These are phyloP conservation scores for Eucriotettix oculatus DNA, from an alignment of 2,888 invertebrate species.

Conservation along the genomic window DNA sequence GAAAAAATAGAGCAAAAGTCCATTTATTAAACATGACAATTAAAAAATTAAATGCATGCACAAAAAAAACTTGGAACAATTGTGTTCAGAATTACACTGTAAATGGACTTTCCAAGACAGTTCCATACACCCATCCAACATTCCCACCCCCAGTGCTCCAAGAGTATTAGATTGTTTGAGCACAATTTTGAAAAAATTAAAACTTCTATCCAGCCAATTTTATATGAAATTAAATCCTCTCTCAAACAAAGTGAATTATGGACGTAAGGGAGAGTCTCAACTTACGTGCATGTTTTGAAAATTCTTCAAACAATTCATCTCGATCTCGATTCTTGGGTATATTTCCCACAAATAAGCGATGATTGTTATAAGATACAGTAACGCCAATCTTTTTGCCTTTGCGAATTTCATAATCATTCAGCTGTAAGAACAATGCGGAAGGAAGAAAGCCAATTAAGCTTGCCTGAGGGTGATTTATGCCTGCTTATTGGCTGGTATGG, in stretches of 20 bases:
- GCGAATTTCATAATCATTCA: constrained; percentile 99
- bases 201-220: constrained; percentile 1
- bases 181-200: not conserved
- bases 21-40: not conserved
- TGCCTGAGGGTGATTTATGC: constrained; percentile 21
- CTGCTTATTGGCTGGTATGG: constrained; percentile 8
- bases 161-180: not conserved
- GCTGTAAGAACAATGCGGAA: constrained; percentile 76
- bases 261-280: constrained; percentile 36
- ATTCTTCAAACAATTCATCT: constrained; percentile 98
- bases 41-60: no score
- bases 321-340: constrained; percentile 99
- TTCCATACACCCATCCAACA: constrained; percentile 8
- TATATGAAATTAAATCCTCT: not conserved
- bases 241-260: constrained; percentile 7
- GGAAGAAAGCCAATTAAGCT: constrained; percentile 47
- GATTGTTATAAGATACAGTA: constrained; percentile 99
- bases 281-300: constrained; percentile 99
- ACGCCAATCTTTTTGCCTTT: constrained; percentile 99
- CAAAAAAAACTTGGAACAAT: not conserved
- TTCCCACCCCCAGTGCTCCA: constrained; percentile 9
- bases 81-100: not conserved
- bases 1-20: constrained; percentile 6
- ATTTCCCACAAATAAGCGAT: constrained; percentile 99
- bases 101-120: constrained; percentile 3